These are phyloP conservation scores for Samia ricini DNA, from an alignment of 1,140 invertebrate species.

Conservation along the genomic window DNA sequence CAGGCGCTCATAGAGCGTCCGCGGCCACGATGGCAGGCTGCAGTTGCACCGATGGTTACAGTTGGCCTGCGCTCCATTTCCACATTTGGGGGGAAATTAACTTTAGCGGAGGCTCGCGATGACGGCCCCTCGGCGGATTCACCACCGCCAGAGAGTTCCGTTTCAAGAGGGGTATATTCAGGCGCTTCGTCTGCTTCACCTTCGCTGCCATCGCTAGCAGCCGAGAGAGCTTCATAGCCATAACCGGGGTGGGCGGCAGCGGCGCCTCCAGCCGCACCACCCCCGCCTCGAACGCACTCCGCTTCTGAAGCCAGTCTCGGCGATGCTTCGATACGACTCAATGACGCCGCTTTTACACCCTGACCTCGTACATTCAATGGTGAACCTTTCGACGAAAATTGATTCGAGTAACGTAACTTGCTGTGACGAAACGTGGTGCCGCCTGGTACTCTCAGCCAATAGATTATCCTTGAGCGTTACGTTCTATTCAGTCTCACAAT, in stretches of 20 bases:
- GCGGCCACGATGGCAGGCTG: constrained; percentile 74
- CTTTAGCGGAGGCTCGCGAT: constrained; percentile 76
- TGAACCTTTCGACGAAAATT: constrained; percentile 49
- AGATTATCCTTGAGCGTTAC: background rate
- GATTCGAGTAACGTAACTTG: constrained; percentile 65
- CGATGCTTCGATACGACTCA: constrained; percentile 58
- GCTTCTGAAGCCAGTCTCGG: constrained; percentile 48
- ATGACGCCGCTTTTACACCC: constrained; percentile 58
- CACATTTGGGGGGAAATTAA: constrained; percentile 86
- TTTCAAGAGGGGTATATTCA: constrained; percentile 61
- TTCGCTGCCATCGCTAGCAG: constrained; percentile 65
- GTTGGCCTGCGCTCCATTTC: constrained; percentile 79
- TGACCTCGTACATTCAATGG: constrained; percentile 54
- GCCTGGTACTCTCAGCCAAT: constrained; percentile 25
- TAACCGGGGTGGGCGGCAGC: constrained; percentile 62
- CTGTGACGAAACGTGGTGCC: constrained; percentile 71
- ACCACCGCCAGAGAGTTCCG: constrained; percentile 58
- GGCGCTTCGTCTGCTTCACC: constrained; percentile 59
- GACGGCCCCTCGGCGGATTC: constrained; percentile 54
- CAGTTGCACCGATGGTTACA: constrained; percentile 78
- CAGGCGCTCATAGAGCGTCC: constrained; percentile 89
- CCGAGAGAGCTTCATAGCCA: constrained; percentile 67
- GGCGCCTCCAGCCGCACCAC: constrained; percentile 48
- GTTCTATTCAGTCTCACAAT: too few relatives aligned
- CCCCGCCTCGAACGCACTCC: constrained; percentile 57